Percentiles rank a stretch among this genome's conserved stretches.
Conservation (phyloP, 2,797 vertebrate species). For the Schizopygopsis malacanthus region DNA sequence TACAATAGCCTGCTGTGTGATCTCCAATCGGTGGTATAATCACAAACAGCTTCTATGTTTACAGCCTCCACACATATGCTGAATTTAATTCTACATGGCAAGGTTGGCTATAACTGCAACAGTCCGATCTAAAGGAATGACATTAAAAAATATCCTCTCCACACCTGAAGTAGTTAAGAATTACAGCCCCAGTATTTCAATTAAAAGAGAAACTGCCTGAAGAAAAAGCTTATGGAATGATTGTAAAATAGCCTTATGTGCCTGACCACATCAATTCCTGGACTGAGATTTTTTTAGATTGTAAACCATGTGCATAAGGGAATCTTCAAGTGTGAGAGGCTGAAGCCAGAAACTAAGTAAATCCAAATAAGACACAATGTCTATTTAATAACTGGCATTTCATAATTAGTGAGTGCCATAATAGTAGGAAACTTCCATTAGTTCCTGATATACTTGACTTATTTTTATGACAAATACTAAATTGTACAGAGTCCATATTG, state of each 20-base stretch:
- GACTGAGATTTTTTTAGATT: slow-evolving; percentile 56
- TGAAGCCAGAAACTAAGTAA: slow-evolving; percentile 19
- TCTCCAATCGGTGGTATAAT: slow-evolving; percentile 72
- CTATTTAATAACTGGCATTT: slow-evolving; percentile 18
- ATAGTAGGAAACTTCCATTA: slow-evolving; percentile 17
- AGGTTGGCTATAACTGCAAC: slow-evolving; percentile 50
- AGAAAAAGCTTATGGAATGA: slow-evolving; percentile 45
- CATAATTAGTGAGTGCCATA: background rate
- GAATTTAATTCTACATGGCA: slow-evolving; percentile 65
- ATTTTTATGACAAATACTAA: slow-evolving; percentile 20
- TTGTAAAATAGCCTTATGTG: slow-evolving; percentile 64
- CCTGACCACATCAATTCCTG: slow-evolving; percentile 61
- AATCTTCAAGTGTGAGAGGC: slow-evolving; percentile 44
- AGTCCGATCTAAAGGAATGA: slow-evolving; percentile 52
- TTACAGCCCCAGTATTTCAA: slow-evolving; percentile 55
- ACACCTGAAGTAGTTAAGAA: slow-evolving; percentile 51
- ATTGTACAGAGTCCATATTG: slow-evolving; percentile 8
- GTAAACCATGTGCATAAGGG: slow-evolving; percentile 60
- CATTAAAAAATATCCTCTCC: slow-evolving; percentile 50
- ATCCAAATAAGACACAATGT: slow-evolving; percentile 17
- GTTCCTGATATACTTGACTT: slow-evolving; percentile 8
- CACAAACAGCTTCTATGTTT: slow-evolving; percentile 68
- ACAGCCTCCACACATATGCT: slow-evolving; percentile 49
- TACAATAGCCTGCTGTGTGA: slow-evolving; percentile 58
- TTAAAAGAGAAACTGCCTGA: slow-evolving; percentile 47